These are phyloP conservation scores for Drosophila pruinosa DNA, from an alignment of 1,140 invertebrate species.

Conservation along the genomic window DNA sequence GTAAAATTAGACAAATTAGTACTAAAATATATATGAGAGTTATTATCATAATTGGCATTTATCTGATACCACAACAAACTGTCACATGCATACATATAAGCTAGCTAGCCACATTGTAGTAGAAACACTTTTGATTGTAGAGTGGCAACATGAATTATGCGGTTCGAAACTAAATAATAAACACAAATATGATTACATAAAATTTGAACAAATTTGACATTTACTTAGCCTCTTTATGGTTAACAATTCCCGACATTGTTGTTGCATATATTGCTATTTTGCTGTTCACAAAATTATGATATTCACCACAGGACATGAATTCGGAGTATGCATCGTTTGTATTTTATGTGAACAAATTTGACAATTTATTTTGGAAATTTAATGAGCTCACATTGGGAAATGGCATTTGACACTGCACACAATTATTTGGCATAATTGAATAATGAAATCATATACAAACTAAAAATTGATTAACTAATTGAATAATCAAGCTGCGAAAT, in stretches of 20 bases:
- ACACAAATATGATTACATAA: slow-evolving; percentile 25
- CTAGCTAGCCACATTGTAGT: neutral
- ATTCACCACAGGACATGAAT: slow-evolving; percentile 27
- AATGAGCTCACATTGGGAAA: slow-evolving; percentile 41
- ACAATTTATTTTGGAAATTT: slow-evolving; percentile 35
- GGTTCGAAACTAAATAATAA: slow-evolving; percentile 1
- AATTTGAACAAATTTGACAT: slow-evolving; percentile 24
- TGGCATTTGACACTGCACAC: slow-evolving; percentile 6
- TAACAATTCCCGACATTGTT: slow-evolving; percentile 1
- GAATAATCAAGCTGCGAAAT: neutral
- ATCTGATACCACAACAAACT: slow-evolving; percentile 4
- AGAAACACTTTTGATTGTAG: slow-evolving; percentile 13
- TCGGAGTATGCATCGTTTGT: slow-evolving; percentile 29
- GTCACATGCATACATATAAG: neutral
- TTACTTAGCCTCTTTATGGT: slow-evolving; percentile 22
- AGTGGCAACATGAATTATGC: slow-evolving; percentile 21
- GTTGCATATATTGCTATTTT: neutral
- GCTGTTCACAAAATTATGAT: slow-evolving; percentile 28
- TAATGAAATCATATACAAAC: slow-evolving; percentile 6
- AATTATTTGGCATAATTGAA: slow-evolving; percentile 46
- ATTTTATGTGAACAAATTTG: slow-evolving; percentile 14
- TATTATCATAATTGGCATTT: neutral
- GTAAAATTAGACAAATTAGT: neutral
- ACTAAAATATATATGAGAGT: neutral
- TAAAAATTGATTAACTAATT: neutral